Percentiles rank a stretch among this genome's conserved stretches.
phyloP scores from a whole-genome alignment of 2,888 invertebrate genomes.

The Ferdinandea cuprea region DNA sequence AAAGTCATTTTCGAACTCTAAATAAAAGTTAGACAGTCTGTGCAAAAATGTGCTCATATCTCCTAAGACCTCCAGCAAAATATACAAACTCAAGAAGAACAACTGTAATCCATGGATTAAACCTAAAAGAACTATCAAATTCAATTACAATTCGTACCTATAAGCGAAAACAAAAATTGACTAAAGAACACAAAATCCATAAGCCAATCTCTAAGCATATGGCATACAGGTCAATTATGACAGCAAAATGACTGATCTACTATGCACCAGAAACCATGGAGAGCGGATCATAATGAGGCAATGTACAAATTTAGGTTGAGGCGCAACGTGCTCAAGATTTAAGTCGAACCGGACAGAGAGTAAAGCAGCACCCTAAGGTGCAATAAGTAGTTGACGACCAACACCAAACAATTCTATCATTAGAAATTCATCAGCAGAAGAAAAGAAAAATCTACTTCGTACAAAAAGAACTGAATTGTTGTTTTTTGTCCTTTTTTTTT shows the following conservation, averaged over 20 bases:
- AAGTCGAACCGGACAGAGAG: neutral
- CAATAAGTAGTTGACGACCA: slow-evolving; percentile 49
- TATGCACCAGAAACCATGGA: neutral
- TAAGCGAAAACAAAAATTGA: no score
- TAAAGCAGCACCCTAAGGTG: slow-evolving; percentile 25
- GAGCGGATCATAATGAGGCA: no score
- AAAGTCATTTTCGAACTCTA: no score
- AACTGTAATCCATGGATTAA: no score
- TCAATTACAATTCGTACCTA: neutral
- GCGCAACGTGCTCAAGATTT: slow-evolving; percentile 1
- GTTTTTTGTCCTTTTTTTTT: slow-evolving; percentile 23
- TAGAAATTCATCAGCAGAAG: slow-evolving; percentile 40
- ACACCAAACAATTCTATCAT: slow-evolving; percentile 51
- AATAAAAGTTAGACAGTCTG: no score
- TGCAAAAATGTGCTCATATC: no score
- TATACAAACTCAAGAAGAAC: no score
- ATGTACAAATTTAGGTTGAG: neutral
- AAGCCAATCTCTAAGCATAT: neutral
- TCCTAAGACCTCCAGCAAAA: no score
- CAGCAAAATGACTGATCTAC: neutral
- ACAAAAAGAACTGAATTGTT: slow-evolving; percentile 18
- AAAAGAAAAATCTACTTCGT: neutral
- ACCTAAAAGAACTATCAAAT: neutral
- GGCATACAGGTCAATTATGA: slow-evolving; percentile 27
- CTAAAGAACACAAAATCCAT: neutral